Conservation (phyloP, 2,888 invertebrate genomes). For the Papilio elwesi region DNA sequence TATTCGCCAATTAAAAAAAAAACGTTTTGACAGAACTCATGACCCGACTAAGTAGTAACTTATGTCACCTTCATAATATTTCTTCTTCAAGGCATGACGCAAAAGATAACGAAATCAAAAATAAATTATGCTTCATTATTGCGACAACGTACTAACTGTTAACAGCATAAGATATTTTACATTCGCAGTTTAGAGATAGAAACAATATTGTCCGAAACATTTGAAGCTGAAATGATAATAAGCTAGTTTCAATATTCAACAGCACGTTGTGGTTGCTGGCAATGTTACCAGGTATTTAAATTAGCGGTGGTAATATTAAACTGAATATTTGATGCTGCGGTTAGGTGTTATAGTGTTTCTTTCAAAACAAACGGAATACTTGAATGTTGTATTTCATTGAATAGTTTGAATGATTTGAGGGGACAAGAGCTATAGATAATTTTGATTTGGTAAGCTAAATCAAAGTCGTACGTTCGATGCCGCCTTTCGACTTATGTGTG, state of each 20-base stretch:
- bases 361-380: constrained; percentile 13
- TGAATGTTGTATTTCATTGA: neutral
- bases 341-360: constrained; percentile 24
- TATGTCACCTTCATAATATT: too few relatives aligned
- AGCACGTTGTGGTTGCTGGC: constrained; percentile 35
- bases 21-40: too few relatives aligned
- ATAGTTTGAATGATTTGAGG: neutral
- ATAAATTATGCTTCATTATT: neutral
- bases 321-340: constrained; percentile 35
- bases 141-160: constrained; percentile 1
- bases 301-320: constrained; percentile 33
- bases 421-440: neutral
- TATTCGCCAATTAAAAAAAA: too few relatives aligned
- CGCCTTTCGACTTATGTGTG: too few relatives aligned
- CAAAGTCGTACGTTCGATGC: too few relatives aligned
- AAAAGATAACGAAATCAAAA: neutral
- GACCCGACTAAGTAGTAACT: too few relatives aligned
- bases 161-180: constrained; percentile 1
- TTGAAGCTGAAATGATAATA: constrained; percentile 32
- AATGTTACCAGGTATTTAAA: constrained; percentile 36
- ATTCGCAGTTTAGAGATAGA: constrained; percentile 2
- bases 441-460: neutral
- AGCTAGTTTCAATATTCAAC: constrained; percentile 36
- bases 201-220: constrained; percentile 25
- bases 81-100: too few relatives aligned